phyloP scores from a whole-genome alignment of 1,140 invertebrate genomes.

The Bombus polaris region DNA sequence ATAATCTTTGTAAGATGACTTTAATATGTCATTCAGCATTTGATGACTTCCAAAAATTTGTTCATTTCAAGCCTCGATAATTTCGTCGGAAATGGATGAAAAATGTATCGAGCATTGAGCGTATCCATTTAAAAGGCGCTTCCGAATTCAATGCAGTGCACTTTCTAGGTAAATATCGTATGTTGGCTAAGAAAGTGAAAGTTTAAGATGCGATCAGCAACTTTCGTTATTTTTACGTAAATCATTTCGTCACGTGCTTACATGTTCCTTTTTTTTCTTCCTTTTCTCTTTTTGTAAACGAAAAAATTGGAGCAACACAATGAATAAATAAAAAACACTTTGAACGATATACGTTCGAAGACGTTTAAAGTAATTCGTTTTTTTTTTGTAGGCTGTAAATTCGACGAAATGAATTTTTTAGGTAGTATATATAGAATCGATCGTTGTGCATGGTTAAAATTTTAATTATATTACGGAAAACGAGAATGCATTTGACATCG shows the following conservation, averaged over 20 bases:
- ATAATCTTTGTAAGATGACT: neutral
- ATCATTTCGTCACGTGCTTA: neutral
- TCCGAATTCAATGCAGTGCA: conserved; percentile 50
- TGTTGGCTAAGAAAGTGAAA: conserved; percentile 49
- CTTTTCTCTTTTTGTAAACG: neutral
- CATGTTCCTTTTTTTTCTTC: neutral
- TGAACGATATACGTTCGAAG: neutral
- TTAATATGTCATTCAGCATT: neutral
- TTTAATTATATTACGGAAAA: neutral
- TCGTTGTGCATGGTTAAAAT: neutral
- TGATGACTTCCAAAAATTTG: conserved; percentile 33
- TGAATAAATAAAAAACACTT: neutral
- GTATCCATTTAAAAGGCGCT: conserved; percentile 45
- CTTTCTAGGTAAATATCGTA: conserved; percentile 57
- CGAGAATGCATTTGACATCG: neutral
- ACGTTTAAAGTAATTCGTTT: neutral
- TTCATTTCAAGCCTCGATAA: conserved; percentile 50
- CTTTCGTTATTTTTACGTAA: conserved; percentile 45
- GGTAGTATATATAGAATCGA: neutral
- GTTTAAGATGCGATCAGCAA: conserved; percentile 43
- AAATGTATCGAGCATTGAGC: conserved; percentile 36
- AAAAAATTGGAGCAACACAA: neutral
- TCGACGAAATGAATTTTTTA: neutral
- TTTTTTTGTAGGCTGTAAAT: neutral
- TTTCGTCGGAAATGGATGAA: conserved; percentile 48